Base-by-base conservation (phyloP, 2,113 vertebrate species). In the Corythornis madagascariensis region DNA sequence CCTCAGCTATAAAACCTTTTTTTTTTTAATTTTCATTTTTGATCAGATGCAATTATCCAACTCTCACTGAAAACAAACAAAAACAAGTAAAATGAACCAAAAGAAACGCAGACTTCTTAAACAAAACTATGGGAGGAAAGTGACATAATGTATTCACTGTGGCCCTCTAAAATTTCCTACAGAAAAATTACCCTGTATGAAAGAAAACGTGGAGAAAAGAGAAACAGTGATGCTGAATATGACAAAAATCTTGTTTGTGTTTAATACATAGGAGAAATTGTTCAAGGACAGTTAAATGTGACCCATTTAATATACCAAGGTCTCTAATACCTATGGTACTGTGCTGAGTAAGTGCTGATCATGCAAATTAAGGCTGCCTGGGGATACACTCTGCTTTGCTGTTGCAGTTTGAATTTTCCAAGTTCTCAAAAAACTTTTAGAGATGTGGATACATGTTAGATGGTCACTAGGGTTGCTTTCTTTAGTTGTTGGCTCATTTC, bases 291-390 rank as follows among this genome's bases (percentile, higher is more conserved):
- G 86, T 65, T 95, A 95, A 95, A 90, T 91, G 79, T 93, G 94
- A 95, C 88, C 84, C 52, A 72, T 66, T 72, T 91, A 92, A 92
- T 95, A 86, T 77, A 95, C 53, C 77, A 95, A 93, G 93, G 91
- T 93, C 78, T 95, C 80, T 40, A 69, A 63, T 76, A 92, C 70
- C 72, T 95, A 76, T 52, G 86, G 65, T 75, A 90, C 69, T 93
- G 89, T 94, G 88, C 95, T 92, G 90, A 96, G 83, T 91, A 97
- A 95, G 75, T 81, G 81, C 81, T 89, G 83, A 94, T 72, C 75
- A 92, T 86, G 70, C 92, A 96, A 97, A 97, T 96, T 86, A 94
- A 94, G 75, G 74, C 72, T 96, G 95, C 96, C 95, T 89, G 79
- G 90, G 86, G 88, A 96, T 89, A 94, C 92, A 69, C 40, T 60